Base-by-base conservation (phyloP, 1,140 invertebrate species). In the Euborellia annulipes region DNA sequence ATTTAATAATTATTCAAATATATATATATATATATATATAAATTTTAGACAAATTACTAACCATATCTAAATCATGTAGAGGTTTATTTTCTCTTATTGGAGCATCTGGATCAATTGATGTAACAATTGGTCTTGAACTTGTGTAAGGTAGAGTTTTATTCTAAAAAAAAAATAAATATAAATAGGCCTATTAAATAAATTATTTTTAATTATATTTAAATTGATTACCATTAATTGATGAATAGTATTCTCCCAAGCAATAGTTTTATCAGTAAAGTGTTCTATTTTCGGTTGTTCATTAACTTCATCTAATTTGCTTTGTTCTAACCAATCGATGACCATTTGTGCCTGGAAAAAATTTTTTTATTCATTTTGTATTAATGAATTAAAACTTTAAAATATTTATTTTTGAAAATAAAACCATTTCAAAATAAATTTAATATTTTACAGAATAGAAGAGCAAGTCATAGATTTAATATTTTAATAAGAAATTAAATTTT, bases 291-390 rank as follows among this genome's bases (percentile, higher is more conserved):
- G 38, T 27, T 41, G 30, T 19, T 64, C 55, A 11, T 27, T 27
- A 4, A 27, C 23, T 27, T 27, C 23, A 56, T 89, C 83, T 16
- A 75, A 63, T 13, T 82, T 78, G 62, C 80, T 86, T 41, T 77
- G 74, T 64, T 96, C 91, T 22, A 96, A 60, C 90, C 91, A 95
- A 62, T 95, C 89, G 16, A 94, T 78, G 23, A 96, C 77, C 38
- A 91, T 59, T 62, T 91, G 85, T 56, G 80, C 75, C 63, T 69
- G 50, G n/a, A n/a, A n/a, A n/a, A n/a, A n/a, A n/a, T n/a, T n/a
- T n/a, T n/a, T n/a, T n/a, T n/a, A n/a, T n/a, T n/a, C n/a, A n/a
- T n/a, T n/a, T n/a, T n/a, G n/a, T n/a, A n/a, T n/a, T n/a, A n/a
- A n/a, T n/a, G n/a, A n/a, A n/a, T n/a, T n/a, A n/a, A n/a, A n/a